Percentiles rank a stretch among this genome's conserved stretches.
These are phyloP conservation scores for Dryadula phaetusa DNA, from an alignment of 2,888 invertebrate species.

Conservation along the genomic window DNA sequence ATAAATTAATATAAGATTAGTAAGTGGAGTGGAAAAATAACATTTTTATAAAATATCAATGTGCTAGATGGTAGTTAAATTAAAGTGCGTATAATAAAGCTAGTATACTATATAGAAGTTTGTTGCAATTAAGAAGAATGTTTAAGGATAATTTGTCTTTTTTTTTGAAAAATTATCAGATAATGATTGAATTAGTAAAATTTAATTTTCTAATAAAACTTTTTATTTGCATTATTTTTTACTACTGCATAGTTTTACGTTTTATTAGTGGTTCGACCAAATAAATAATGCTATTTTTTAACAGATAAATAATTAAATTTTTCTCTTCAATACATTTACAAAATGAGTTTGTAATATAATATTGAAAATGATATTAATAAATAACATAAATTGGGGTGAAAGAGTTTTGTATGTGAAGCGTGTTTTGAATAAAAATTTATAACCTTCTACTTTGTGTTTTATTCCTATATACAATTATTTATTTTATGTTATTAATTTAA, in stretches of 20 bases:
- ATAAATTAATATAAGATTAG: neutral
- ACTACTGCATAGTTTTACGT: no score
- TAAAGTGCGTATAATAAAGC: conserved; percentile 4
- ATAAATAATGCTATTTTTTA: no score
- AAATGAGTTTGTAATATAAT: neutral
- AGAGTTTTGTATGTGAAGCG: conserved; percentile 61
- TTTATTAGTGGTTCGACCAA: no score
- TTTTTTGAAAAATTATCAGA: no score
- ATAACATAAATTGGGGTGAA: conserved; percentile 45
- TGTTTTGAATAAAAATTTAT: conserved; percentile 71
- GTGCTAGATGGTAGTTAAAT: neutral
- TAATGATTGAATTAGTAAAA: neutral
- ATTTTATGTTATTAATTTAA: no score
- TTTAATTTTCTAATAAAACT: neutral
- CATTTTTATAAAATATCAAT: neutral
- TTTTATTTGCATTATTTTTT: neutral
- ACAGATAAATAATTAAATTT: no score
- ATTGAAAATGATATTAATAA: neutral
- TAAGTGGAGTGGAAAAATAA: neutral
- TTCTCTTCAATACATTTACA: no score
- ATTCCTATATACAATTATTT: neutral
- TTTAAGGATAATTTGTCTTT: neutral
- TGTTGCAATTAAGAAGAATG: neutral
- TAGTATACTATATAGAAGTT: neutral
- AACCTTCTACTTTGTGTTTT: conserved; percentile 46